Evolutionary conservation across 1,140 invertebrate species (phyloP), one percentile per base, ranked within the genome.

Genomic region (Hycleus phaleratus): DNA sequence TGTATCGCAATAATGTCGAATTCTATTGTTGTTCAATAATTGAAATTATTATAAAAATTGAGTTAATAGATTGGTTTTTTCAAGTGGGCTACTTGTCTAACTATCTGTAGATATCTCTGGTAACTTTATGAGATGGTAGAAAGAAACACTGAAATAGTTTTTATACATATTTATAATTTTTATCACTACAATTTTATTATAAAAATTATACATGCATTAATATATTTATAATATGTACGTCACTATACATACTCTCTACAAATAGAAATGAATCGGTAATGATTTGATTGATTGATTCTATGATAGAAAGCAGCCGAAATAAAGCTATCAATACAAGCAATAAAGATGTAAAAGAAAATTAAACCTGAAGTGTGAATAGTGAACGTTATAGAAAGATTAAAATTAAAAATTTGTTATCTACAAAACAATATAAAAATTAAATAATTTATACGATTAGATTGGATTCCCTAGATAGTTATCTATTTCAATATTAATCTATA

Each of bases 121-220:
- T 32, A 32, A 32, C 4, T 32, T 7, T 32, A 7, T 32, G 32
- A 32, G 32, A 32, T 18, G 32, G 32, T 32, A 7, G 7, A 32
- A 32, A 5, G 32, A 32, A 32, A 32, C 32, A 7, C 32, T 32
- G 3, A 47, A 2, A 0, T 49, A 47, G 58, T 12, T 61, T 61
- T 57, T 60, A 62, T 59, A 62, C 57, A 62, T 62, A 56, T 62
- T 58, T 62, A 62, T 62, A 44, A 53, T 53, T 48, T 59, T 46
- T 59, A 47, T 62, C 49, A 61, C 54, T 61, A 62, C 53, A 59
- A 38, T 48, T 49, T 62, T 58, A 52, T 56, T 62, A 62, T 62
- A 62, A 62, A 62, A 62, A 59, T 62, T 56, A 59, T 59, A 62
- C 60, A 62, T 62, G 60, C 60, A 53, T 32, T 32, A 32, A 32